These are phyloP conservation scores for Zaprionus davidi DNA, from an alignment of 1,140 invertebrate genomes.

Conservation along the genomic window DNA sequence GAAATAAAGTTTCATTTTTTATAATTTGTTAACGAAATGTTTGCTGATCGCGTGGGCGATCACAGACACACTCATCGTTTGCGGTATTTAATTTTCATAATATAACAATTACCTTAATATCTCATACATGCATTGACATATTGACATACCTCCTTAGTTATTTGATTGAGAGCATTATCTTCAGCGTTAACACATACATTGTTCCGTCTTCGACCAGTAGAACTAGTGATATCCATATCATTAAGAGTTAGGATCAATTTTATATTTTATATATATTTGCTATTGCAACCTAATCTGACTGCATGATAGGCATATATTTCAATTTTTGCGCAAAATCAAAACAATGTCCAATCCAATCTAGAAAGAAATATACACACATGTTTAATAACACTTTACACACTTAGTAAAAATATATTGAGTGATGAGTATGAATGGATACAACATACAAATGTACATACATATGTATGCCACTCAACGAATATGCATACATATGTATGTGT, in stretches of 20 bases:
- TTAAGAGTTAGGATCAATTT: constrained; percentile 7
- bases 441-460: background rate
- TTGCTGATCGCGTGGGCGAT: too few species aligned
- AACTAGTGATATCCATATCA: constrained; percentile 86
- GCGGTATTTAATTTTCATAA: too few species aligned
- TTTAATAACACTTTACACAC: background rate
- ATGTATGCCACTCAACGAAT: background rate
- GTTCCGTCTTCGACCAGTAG: constrained; percentile 89
- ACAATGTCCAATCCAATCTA: background rate
- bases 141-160: constrained; percentile 92
- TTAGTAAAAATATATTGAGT: background rate
- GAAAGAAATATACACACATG: background rate
- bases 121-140: background rate
- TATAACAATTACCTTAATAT: background rate
- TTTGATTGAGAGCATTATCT: constrained; percentile 94
- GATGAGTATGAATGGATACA: background rate
- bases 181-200: constrained; percentile 91
- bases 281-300: background rate
- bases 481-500: too few species aligned
- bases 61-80: too few species aligned
- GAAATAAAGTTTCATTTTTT: too few species aligned
- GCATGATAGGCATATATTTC: background rate
- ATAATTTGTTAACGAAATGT: too few species aligned
- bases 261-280: background rate
- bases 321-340: background rate